phyloP scores from a whole-genome alignment of 2,113 vertebrate species.

The Psilopsiagon aurifrons region DNA sequence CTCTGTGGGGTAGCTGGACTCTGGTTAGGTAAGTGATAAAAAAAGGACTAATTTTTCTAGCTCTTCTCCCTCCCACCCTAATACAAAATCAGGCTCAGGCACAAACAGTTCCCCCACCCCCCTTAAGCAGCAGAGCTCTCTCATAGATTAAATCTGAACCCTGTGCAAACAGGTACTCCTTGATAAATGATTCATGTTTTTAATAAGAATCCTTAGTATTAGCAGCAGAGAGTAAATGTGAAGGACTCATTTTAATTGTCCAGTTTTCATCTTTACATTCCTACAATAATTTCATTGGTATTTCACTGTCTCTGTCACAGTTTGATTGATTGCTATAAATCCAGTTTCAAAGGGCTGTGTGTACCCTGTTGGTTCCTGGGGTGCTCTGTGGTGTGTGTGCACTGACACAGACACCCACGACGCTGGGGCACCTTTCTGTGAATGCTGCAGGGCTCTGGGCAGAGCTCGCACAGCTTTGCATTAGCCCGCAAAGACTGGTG shows the following conservation, averaged over 20 bases:
- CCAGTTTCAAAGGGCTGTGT: background rate
- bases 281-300: fast-evolving
- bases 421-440: background rate
- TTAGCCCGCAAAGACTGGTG: background rate
- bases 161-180: background rate
- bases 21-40: slow-evolving; percentile 87
- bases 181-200: background rate
- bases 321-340: background rate
- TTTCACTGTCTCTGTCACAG: background rate
- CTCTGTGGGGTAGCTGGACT: slow-evolving; percentile 95
- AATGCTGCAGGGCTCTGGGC: background rate
- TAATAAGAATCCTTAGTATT: background rate
- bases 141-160: background rate
- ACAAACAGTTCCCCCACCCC: background rate
- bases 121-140: background rate
- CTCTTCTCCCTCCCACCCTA: background rate
- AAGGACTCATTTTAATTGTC: background rate
- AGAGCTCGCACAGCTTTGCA: background rate
- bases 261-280: background rate
- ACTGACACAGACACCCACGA: background rate
- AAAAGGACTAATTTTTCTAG: background rate
- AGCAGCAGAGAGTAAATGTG: background rate
- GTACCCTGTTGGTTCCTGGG: background rate
- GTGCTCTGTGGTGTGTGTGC: background rate
- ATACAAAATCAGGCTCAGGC: background rate